A percentile compares a stretch with the other conserved stretches of the same genome.
Conservation (phyloP, 1,140 invertebrate genomes). For the Pectinophora gossypiella region DNA sequence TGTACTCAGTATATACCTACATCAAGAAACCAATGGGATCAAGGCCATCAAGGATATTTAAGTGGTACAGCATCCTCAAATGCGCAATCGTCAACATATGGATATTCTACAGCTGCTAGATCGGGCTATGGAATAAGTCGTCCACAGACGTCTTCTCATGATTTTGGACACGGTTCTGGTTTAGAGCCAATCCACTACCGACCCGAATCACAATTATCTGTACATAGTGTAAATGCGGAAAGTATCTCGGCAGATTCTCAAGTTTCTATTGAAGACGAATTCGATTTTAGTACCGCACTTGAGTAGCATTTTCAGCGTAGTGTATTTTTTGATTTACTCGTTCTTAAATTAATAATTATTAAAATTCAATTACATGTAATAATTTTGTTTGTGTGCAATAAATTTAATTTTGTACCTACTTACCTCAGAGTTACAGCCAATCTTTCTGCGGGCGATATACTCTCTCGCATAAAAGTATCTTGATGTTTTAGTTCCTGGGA, state of each 20-base stretch:
- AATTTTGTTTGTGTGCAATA: constrained; percentile 8
- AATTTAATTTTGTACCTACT: constrained; percentile 13
- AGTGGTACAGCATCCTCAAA: constrained; percentile 19
- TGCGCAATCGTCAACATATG: constrained; percentile 22
- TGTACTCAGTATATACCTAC: constrained; percentile 20
- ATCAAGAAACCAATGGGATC: constrained; percentile 22
- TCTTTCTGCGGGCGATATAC: constrained; percentile 24
- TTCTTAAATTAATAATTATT: constrained; percentile 12
- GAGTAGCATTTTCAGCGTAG: constrained; percentile 10
- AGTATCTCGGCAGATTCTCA: constrained; percentile 19
- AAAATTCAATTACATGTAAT: constrained; percentile 9
- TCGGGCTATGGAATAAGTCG: constrained; percentile 22
- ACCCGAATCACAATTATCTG: constrained; percentile 23
- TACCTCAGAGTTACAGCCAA: constrained; percentile 24
- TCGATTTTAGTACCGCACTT: constrained; percentile 22
- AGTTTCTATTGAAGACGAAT: constrained; percentile 23
- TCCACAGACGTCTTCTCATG: constrained; percentile 18
- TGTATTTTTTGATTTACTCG: constrained; percentile 10
- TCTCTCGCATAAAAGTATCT: constrained; percentile 22
- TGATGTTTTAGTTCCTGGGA: constrained; percentile 22
- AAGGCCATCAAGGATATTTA: constrained; percentile 15
- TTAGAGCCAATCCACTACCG: constrained; percentile 22
- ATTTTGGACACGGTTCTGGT: constrained; percentile 25
- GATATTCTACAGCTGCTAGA: constrained; percentile 23
- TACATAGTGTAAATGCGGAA: constrained; percentile 21